Evolutionary conservation across 2,797 vertebrate genomes (phyloP), one percentile per base, ranked within the genome.

Genomic region (Squalus acanthias): DNA sequence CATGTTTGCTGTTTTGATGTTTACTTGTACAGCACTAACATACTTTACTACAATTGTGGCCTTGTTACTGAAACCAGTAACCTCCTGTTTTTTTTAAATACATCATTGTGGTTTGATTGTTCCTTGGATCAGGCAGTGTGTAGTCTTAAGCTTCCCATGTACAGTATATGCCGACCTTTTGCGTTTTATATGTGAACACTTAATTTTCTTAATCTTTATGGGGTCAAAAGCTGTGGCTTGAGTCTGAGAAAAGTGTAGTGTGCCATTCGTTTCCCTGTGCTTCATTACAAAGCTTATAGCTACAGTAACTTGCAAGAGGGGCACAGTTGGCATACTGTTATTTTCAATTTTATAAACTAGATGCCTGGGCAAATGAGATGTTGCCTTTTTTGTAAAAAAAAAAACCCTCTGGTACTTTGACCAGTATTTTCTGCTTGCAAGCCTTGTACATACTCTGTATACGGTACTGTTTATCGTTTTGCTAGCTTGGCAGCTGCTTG

Each of bases 191-290:
- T 53, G 50, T 95, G 46, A 74, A 57, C 53, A 74, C 13, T 53
- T 95, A 50, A 95, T 76, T 76, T 46, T 95, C 94, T 95, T 74
- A 95, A 95, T 20, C 50, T 76, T 53, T 95, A 70, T 76, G 91
- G 39, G n/a, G 65, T 95, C 50, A 29, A 72, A 57, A 53, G 8
- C 26, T 57, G 26, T 95, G 70, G 53, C 69, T 33, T 60, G 29
- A 15, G 26, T 72, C 33, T 12, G 2, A 95, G 39, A 53, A 26
- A 12, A 60, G 29, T 95, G 93, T 26, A 60, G 70, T 57, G 15
- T 50, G 57, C 24, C 26, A 39, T 87, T 39, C 39, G 63, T 5
- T 93, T 67, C 46, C 22, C 22, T 53, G 69, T 76, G 46, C 39
- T 29, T 50, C 26, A 74, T 95, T 72, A 15, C 12, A 74, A 60